Evolutionary conservation across 2,797 vertebrate species (phyloP).

Genomic region (Lagodon rhomboides): DNA sequence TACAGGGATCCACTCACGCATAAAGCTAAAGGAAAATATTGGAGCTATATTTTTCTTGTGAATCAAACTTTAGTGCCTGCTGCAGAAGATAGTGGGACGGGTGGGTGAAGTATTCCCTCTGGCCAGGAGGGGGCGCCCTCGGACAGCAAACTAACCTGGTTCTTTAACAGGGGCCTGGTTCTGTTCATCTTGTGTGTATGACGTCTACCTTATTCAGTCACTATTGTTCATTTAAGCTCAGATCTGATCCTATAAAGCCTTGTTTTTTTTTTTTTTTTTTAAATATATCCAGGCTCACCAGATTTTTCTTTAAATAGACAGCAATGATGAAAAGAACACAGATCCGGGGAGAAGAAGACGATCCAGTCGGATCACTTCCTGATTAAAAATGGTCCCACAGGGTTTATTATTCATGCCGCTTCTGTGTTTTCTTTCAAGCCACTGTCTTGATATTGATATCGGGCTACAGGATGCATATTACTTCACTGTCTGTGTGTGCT

Average conservation of each 20-base stretch:
- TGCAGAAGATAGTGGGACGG: not conserved
- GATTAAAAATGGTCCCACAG: not conserved
- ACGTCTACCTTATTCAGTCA: not conserved
- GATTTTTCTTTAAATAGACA: not conserved
- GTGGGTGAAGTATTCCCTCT: not conserved
- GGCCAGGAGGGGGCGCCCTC: constrained; percentile 69
- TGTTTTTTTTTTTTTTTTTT: not conserved
- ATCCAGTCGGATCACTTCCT: not conserved
- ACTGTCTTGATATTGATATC: not conserved
- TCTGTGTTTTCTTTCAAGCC: not conserved
- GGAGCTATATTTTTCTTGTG: constrained; percentile 28
- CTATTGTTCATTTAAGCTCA: not conserved
- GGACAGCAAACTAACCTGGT: constrained; percentile 22
- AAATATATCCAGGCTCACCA: not conserved
- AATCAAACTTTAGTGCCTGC: constrained; percentile 32
- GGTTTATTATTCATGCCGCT: not conserved
- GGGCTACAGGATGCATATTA: not conserved
- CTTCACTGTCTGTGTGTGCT: not conserved
- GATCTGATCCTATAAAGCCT: not conserved
- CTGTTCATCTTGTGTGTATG: not conserved
- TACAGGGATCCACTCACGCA: not conserved
- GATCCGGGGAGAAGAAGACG: too few relatives aligned
- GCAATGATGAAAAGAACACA: not conserved
- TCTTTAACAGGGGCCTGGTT: not conserved
- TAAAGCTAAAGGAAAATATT: constrained; percentile 21